Evolutionary conservation across 2,113 vertebrate genomes (phyloP), one percentile per base, ranked within the genome.

Genomic region (Pardalotus punctatus): DNA sequence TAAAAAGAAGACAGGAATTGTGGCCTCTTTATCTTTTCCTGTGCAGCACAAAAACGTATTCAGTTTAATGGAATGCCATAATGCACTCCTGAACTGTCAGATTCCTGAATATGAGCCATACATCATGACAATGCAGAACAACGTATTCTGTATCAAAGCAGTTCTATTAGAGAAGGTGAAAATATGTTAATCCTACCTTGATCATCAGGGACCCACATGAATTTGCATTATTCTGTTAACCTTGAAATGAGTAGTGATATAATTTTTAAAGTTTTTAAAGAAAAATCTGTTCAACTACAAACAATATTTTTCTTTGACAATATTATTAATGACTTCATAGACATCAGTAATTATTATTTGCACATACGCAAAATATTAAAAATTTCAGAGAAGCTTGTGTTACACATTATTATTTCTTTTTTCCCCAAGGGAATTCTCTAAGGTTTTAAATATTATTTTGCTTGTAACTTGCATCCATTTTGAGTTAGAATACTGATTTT

Each of bases 151-250:
- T 90, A 93, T 53, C 48, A 80, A 69, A 97, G 94, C 81, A 79
- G 57, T 79, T 94, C 95, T 97, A 84, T 94, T 76, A 94, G 48
- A 92, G 71, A 95, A 94, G 31, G 36, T 93, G 62, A 94, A 94
- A 97, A 95, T 81, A 94, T 97, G 93, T 89, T 97, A 96, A 97
- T 97, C 73, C 81, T 92, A 74, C 83, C 69, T 88, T 8, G 13
- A 64, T 91, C 96, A 91, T 95, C 81, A 82, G 65, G 61, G 64
- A 96, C 61, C 65, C 10, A 51, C 93, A 83, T 86, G 31, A 76
- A 97, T 97, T 96, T 95, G 12, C 65, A 82, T 94, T 94, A 88
- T 31, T 92, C 74, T 94, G 88, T 96, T 97, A 97, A 94, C 89
- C 91, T 96, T 97, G 86, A 87, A 91, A 74, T 86, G 70, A 91